Evolutionary conservation across 2,797 vertebrate genomes (phyloP).

Genomic region (Muraenolepis orangiensis): DNA sequence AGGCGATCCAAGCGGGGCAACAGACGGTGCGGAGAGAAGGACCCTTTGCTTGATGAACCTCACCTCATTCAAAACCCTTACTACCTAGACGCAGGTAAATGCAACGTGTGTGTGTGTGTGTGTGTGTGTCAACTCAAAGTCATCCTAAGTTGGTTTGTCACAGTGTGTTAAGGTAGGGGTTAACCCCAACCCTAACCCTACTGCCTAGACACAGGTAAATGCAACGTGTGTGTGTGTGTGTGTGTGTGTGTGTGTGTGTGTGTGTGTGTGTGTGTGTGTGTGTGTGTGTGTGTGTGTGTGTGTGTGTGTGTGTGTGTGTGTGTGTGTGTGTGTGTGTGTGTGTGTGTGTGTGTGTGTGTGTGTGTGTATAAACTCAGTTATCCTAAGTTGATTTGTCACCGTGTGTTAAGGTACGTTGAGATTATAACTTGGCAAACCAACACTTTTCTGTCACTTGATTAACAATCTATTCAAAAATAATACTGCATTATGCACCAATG

Average conservation of each 20-base stretch:
- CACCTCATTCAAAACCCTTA: slow-evolving; percentile 51
- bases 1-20: slow-evolving; percentile 44
- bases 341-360: not conserved
- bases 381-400: too few species aligned
- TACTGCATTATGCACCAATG: not conserved
- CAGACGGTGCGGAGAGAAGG: slow-evolving; percentile 52
- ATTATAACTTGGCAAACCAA: not conserved
- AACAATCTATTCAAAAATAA: not conserved
- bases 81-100: slow-evolving; percentile 68
- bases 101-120: not conserved
- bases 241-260: not conserved
- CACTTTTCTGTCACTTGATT: not conserved
- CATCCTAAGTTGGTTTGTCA: too few species aligned
- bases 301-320: not conserved
- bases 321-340: not conserved
- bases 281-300: not conserved
- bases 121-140: too few species aligned
- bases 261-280: not conserved
- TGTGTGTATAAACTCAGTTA: too few species aligned
- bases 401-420: not conserved
- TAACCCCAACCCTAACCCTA: too few species aligned
- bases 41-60: slow-evolving; percentile 59
- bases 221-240: not conserved
- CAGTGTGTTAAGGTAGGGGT: too few species aligned
- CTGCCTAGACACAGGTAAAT: too few species aligned